These are phyloP conservation scores for Callocephalon fimbriatum DNA, from an alignment of 2,113 vertebrate species.

Conservation along the genomic window DNA sequence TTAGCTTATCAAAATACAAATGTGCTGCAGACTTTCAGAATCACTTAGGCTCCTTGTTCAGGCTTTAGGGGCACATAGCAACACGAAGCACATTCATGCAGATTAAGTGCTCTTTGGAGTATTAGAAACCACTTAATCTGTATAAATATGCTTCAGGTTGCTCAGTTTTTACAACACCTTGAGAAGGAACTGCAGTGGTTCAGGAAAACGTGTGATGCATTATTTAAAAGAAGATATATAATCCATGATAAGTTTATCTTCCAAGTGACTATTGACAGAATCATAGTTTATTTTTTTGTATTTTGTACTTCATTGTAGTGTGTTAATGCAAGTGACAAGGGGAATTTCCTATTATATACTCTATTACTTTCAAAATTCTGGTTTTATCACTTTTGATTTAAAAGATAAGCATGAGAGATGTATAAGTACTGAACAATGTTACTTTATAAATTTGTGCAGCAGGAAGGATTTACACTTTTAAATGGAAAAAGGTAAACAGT, in stretches of 20 bases:
- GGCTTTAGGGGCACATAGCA: slow-evolving; percentile 23
- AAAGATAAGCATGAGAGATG: slow-evolving; percentile 26
- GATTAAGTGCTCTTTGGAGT: slow-evolving; percentile 69
- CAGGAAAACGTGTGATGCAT: slow-evolving; percentile 20
- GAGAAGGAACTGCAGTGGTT: slow-evolving; percentile 36
- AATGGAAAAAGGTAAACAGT: slow-evolving; percentile 40
- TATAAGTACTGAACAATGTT: slow-evolving; percentile 27
- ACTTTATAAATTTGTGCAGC: slow-evolving; percentile 28
- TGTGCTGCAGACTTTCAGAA: slow-evolving; percentile 34
- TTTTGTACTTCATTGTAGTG: slow-evolving; percentile 20
- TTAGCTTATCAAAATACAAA: slow-evolving; percentile 59
- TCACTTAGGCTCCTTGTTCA: slow-evolving; percentile 33
- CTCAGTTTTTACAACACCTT: slow-evolving; percentile 65
- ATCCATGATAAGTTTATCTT: slow-evolving; percentile 22
- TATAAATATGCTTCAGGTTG: slow-evolving; percentile 73
- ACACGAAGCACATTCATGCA: slow-evolving; percentile 51
- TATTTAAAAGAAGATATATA: slow-evolving; percentile 62
- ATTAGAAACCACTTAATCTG: slow-evolving; percentile 60
- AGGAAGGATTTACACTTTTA: slow-evolving; percentile 38
- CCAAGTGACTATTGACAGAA: slow-evolving; percentile 1
- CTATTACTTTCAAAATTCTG: slow-evolving; percentile 41
- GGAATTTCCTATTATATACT: slow-evolving; percentile 31
- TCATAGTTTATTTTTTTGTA: background rate
- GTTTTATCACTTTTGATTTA: slow-evolving; percentile 53
- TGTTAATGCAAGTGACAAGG: slow-evolving; percentile 23